phyloP scores from a whole-genome alignment of 1,140 invertebrate genomes.

The Agraylea sexmaculata region DNA sequence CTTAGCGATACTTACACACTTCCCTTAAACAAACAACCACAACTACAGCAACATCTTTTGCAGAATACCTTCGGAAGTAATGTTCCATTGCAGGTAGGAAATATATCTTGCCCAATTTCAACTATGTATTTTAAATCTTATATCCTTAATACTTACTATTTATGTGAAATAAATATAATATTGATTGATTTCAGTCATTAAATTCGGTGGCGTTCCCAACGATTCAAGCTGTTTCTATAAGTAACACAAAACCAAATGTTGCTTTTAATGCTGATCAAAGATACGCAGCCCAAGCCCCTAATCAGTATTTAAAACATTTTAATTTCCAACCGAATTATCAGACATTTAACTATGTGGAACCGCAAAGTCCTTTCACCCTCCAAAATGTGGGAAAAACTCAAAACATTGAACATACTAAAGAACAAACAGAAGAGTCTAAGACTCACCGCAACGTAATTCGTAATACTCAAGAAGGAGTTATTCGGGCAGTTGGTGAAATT shows the following conservation, averaged over 20 bases:
- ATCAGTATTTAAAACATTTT: constrained; percentile 27
- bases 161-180: no score
- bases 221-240: no score
- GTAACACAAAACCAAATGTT: constrained; percentile 14
- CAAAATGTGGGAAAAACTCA: constrained; percentile 26
- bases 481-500: no score
- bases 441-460: constrained; percentile 25
- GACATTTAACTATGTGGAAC: constrained; percentile 43
- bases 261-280: constrained; percentile 25
- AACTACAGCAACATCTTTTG: constrained; percentile 35
- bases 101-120: neutral
- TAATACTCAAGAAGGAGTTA: constrained; percentile 22
- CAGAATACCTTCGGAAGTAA: constrained; percentile 29
- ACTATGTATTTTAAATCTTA: no score
- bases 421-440: constrained; percentile 20
- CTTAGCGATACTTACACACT: constrained; percentile 21
- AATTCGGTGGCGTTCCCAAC: no score
- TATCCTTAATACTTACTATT: no score
- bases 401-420: constrained; percentile 5
- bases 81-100: constrained; percentile 29
- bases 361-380: no score
- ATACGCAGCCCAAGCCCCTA: constrained; percentile 32
- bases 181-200: no score
- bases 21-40: constrained; percentile 29
- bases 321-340: constrained; percentile 38